Evolutionary conservation across 2,113 vertebrate genomes (phyloP).

Genomic region (Archilochus colubris): DNA sequence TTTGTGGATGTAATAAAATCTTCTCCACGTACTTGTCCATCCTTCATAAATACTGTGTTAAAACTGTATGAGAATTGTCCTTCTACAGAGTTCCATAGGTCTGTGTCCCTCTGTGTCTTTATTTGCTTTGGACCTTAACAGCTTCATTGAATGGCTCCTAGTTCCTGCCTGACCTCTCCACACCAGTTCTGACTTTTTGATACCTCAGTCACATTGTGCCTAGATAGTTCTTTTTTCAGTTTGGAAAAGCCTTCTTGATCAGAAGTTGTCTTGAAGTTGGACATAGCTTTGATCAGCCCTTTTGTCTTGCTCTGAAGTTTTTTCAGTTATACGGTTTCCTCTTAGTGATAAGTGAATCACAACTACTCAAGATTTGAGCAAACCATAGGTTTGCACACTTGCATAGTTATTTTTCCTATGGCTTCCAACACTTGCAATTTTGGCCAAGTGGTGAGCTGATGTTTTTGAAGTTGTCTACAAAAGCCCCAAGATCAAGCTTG

Average conservation of each 20-base stretch:
- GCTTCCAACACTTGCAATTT: neutral
- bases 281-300: neutral
- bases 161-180: neutral
- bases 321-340: rapidly evolving
- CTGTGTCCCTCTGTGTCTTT: neutral
- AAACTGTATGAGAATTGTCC: neutral
- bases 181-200: neutral
- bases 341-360: neutral
- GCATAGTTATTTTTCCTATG: neutral
- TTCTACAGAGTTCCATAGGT: neutral
- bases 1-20: neutral
- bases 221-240: neutral
- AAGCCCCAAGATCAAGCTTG: neutral
- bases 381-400: neutral
- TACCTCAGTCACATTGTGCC: neutral
- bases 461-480: neutral
- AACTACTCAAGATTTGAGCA: neutral
- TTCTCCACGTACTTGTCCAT: neutral
- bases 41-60: neutral
- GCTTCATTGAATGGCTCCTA: neutral
- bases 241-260: neutral
- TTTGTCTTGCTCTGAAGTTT: neutral
- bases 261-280: neutral
- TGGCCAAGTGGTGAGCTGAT: neutral
- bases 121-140: neutral